phyloP scores from a whole-genome alignment of 1,140 invertebrate genomes.

The Grapholita molesta region DNA sequence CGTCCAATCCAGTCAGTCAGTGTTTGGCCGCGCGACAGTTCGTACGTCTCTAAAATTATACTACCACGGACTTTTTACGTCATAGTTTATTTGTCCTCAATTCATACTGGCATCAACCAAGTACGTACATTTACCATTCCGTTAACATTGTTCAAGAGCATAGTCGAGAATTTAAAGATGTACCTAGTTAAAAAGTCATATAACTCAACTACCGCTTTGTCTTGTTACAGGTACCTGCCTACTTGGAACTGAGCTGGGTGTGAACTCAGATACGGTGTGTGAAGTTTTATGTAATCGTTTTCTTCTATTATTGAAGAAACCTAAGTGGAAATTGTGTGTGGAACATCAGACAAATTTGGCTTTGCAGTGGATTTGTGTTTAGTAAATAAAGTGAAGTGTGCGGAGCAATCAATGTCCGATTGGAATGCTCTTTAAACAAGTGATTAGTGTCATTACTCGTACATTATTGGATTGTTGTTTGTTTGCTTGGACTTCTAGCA shows the following conservation, averaged over 20 bases:
- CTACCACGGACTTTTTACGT: slow-evolving; percentile 55
- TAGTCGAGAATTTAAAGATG: slow-evolving; percentile 22
- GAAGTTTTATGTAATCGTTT: slow-evolving; percentile 71
- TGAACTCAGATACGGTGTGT: slow-evolving; percentile 73
- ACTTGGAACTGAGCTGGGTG: slow-evolving; percentile 72
- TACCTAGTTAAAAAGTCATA: slow-evolving; percentile 35
- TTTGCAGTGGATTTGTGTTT: slow-evolving; percentile 35
- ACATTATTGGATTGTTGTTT: slow-evolving; percentile 54
- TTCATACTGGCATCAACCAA: slow-evolving; percentile 43
- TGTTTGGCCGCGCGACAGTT: slow-evolving; percentile 43
- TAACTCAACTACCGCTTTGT: slow-evolving; percentile 66
- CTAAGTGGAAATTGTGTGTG: slow-evolving; percentile 42
- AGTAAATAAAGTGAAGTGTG: slow-evolving; percentile 55
- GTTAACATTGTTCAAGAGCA: slow-evolving; percentile 22
- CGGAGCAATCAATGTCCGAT: slow-evolving; percentile 37
- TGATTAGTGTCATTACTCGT: slow-evolving; percentile 50
- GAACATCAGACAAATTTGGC: slow-evolving; percentile 41
- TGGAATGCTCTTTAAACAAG: slow-evolving; percentile 54
- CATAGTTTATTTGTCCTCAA: slow-evolving; percentile 57
- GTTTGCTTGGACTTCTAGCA: slow-evolving; percentile 54
- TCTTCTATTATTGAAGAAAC: slow-evolving; percentile 58
- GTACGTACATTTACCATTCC: slow-evolving; percentile 45
- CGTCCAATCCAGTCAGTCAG: slow-evolving; percentile 52
- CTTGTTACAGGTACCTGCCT: slow-evolving; percentile 74
- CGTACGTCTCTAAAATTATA: slow-evolving; percentile 32